Conservation (phyloP, 2,888 invertebrate species). For the Diaphora mendica region DNA sequence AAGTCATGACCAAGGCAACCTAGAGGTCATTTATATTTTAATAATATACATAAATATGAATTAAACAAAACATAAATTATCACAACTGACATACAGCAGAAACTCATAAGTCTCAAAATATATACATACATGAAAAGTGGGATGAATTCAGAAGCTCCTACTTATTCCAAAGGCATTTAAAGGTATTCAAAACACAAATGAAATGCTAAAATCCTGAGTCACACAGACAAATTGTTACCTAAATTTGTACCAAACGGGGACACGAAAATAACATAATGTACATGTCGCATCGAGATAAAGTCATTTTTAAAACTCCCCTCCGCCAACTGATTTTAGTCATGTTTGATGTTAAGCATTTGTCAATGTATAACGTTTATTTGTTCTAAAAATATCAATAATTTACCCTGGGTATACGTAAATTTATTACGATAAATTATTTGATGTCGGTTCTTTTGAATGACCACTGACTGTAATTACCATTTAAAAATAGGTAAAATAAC, state of each 20-base stretch:
- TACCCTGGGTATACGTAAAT: constrained; percentile 31
- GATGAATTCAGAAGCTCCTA: background rate
- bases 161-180: background rate
- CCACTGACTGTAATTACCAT: no score
- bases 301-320: constrained; percentile 74
- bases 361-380: constrained; percentile 68
- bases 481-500: background rate
- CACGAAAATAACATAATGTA: constrained; percentile 68
- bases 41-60: no score
- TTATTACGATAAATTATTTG: constrained; percentile 1
- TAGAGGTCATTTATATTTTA: no score
- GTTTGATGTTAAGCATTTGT: constrained; percentile 75
- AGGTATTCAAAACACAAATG: constrained; percentile 8
- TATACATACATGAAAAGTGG: background rate
- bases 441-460: background rate
- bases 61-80: background rate
- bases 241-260: constrained; percentile 56
- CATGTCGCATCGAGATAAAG: constrained; percentile 69
- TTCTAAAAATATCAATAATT: constrained; percentile 51
- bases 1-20: no score
- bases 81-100: background rate
- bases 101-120: background rate
- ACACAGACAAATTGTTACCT: constrained; percentile 54
- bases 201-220: constrained; percentile 35
- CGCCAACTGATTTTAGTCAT: constrained; percentile 56